phyloP scores from a whole-genome alignment of 1,140 invertebrate species.

The Megalonaias nervosa region DNA sequence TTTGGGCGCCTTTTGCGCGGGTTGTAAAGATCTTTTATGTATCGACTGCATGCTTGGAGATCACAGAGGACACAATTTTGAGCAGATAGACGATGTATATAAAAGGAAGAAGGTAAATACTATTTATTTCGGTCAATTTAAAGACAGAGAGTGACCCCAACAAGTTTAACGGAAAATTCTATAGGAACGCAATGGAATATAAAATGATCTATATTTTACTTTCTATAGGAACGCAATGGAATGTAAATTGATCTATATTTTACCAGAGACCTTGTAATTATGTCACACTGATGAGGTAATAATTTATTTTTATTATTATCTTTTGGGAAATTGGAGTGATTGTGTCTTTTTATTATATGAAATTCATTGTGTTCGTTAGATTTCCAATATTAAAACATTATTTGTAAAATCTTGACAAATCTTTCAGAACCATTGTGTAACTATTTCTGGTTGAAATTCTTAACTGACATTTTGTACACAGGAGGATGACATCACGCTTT shows the following conservation, averaged over 20 bases:
- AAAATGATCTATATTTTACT: not conserved
- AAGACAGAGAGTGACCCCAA: not conserved
- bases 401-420: too few species aligned
- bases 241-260: not conserved
- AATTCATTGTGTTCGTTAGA: too few species aligned
- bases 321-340: too few species aligned
- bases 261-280: too few species aligned
- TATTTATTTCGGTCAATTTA: constrained; percentile 3
- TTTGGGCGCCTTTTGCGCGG: constrained; percentile 16
- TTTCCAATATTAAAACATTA: too few species aligned
- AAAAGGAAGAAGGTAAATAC: constrained; percentile 1
- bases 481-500: too few species aligned
- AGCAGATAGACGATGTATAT: constrained; percentile 14
- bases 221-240: not conserved
- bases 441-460: too few species aligned
- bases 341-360: too few species aligned
- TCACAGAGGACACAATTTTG: constrained; percentile 18
- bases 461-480: too few species aligned
- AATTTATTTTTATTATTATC: too few species aligned
- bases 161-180: not conserved
- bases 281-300: too few species aligned
- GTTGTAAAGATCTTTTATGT: constrained; percentile 7
- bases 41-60: constrained; percentile 21
- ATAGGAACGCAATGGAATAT: not conserved
- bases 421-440: too few species aligned